These are phyloP conservation scores for Reticulitermes speratus DNA, from an alignment of 1,140 invertebrate genomes.

Conservation along the genomic window DNA sequence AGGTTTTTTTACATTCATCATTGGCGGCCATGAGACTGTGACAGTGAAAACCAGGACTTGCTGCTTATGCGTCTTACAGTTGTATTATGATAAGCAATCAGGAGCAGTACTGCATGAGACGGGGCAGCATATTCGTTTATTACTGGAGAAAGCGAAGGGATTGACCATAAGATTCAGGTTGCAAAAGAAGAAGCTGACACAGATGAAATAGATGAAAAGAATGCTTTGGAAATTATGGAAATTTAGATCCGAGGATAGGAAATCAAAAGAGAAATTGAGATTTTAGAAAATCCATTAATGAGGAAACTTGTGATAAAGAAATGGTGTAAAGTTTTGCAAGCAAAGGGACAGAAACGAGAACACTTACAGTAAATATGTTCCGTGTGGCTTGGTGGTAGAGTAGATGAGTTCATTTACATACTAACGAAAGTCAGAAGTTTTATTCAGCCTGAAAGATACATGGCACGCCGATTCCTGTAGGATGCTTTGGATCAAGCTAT, in stretches of 20 bases:
- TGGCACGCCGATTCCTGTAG: background rate
- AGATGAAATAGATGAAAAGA: background rate
- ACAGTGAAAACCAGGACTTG: background rate
- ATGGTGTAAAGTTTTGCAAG: background rate
- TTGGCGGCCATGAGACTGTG: background rate
- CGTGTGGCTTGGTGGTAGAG: background rate
- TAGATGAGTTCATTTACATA: background rate
- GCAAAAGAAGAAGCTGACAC: background rate
- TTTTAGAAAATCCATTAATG: conserved; percentile 3
- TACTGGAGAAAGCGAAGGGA: background rate
- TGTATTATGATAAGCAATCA: background rate
- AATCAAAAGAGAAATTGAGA: background rate
- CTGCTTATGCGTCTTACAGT: background rate
- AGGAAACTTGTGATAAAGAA: background rate
- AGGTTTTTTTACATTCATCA: background rate
- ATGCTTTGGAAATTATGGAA: background rate
- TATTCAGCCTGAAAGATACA: background rate
- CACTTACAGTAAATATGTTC: background rate
- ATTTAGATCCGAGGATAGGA: background rate
- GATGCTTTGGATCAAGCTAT: background rate
- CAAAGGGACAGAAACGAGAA: background rate
- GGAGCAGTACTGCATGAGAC: background rate
- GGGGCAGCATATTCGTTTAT: background rate
- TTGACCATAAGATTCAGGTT: background rate
- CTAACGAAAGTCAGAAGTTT: background rate